Conservation (phyloP, 1,140 invertebrate genomes). For the Brachionus manjavacas region DNA sequence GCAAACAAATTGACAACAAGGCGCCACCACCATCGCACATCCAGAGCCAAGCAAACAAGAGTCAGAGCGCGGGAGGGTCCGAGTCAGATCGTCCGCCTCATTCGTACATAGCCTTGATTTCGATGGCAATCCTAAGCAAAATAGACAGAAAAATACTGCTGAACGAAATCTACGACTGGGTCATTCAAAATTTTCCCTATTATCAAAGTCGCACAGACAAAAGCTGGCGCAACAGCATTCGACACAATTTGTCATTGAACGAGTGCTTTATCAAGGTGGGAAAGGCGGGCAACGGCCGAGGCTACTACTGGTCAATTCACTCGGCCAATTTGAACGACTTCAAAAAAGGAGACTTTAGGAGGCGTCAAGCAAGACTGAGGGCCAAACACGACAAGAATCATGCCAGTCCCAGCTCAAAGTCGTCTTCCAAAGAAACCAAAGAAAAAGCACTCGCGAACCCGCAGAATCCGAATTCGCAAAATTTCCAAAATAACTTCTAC, state of each 20-base stretch:
- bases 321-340: constrained; percentile 92
- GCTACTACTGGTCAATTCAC: constrained; percentile 93
- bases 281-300: constrained; percentile 78
- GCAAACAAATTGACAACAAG: not conserved
- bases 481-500: constrained; percentile 17
- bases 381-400: constrained; percentile 45
- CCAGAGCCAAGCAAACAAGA: not conserved
- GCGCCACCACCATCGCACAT: not conserved
- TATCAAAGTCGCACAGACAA: constrained; percentile 69
- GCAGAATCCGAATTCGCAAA: not conserved
- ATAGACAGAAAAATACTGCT: constrained; percentile 88
- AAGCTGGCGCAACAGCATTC: constrained; percentile 88
- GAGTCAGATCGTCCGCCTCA: constrained; percentile 76
- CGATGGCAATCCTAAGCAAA: constrained; percentile 92
- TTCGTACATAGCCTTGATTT: constrained; percentile 93
- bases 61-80: not conserved
- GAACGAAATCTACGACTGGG: constrained; percentile 96
- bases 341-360: constrained; percentile 82
- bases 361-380: constrained; percentile 79
- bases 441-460: not conserved
- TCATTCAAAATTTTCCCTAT: constrained; percentile 80
- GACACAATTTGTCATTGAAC: constrained; percentile 90
- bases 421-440: not conserved
- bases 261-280: constrained; percentile 95
- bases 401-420: not conserved